Conservation (phyloP, 92 coral and sea anemone species). For the Anthopleura xanthogrammica region DNA sequence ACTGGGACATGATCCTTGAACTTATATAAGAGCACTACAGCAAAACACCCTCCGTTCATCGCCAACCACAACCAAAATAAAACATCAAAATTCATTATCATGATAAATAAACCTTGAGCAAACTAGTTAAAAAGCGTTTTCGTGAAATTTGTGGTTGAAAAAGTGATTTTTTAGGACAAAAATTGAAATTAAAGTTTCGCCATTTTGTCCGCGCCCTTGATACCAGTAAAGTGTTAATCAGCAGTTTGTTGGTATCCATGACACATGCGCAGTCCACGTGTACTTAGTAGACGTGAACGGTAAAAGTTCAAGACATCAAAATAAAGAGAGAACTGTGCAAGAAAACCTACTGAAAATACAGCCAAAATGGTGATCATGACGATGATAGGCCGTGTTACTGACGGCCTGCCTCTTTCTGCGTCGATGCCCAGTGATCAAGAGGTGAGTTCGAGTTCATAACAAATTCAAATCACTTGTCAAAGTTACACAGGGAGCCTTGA, state of each 20-base stretch:
- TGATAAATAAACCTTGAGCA: neutral
- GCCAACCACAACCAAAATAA: constrained; percentile 54
- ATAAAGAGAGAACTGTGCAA: neutral
- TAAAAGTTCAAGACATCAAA: constrained; percentile 38
- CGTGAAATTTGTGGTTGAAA: neutral
- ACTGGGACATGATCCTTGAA: constrained; percentile 53
- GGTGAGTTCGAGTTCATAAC: constrained; percentile 41
- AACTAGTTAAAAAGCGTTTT: neutral
- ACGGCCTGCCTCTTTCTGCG: constrained; percentile 97
- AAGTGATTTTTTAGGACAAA: neutral
- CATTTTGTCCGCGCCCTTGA: constrained; percentile 23
- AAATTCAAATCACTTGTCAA: neutral
- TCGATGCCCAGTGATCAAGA: constrained; percentile 97
- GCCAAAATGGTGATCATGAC: constrained; percentile 94
- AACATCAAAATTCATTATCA: constrained; percentile 48
- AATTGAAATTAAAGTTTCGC: neutral
- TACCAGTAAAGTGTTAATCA: constrained; percentile 3
- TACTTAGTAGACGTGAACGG: constrained; percentile 42
- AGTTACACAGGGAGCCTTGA: neutral
- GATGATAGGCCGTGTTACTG: constrained; percentile 96
- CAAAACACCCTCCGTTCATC: constrained; percentile 56
- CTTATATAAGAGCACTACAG: constrained; percentile 36
- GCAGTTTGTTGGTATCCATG: constrained; percentile 38
- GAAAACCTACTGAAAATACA: constrained; percentile 8
- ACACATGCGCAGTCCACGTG: constrained; percentile 99